Percentiles rank a stretch among this genome's conserved stretches.
These are phyloP conservation scores for Philonicus albiceps DNA, from an alignment of 2,888 invertebrate species.

Conservation along the genomic window DNA sequence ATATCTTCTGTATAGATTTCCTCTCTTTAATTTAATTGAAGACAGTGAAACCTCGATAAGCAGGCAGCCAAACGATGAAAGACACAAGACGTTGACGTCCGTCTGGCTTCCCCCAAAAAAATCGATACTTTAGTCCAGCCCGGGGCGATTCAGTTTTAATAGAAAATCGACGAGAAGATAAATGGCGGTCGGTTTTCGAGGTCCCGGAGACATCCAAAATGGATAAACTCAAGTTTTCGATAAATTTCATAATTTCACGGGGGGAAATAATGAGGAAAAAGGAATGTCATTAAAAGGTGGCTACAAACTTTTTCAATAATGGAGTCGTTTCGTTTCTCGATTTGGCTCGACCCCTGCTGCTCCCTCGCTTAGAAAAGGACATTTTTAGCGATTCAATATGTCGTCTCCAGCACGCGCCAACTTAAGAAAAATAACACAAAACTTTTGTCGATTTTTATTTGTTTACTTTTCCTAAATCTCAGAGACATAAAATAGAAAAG, in stretches of 20 bases:
- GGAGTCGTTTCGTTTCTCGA: not conserved
- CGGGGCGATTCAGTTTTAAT: not conserved
- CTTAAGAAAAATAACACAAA: not conserved
- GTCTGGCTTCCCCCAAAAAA: not conserved
- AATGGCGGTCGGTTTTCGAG: not conserved
- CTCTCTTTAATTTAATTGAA: not conserved
- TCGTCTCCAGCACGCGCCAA: not conserved
- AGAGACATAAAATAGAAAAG: not conserved
- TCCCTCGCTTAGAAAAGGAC: not conserved
- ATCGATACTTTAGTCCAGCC: not conserved
- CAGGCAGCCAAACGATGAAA: not conserved
- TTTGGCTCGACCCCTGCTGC: not conserved
- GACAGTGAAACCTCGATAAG: not conserved
- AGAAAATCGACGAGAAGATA: not conserved
- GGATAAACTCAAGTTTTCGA: not conserved
- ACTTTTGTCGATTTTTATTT: not conserved
- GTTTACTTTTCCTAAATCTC: not conserved
- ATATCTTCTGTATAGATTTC: not conserved
- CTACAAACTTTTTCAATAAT: not conserved
- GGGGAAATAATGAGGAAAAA: not conserved
- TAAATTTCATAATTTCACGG: not conserved
- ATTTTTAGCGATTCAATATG: not conserved
- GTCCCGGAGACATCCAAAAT: not conserved
- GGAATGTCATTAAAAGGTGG: not conserved
- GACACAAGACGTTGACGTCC: not conserved